Base-by-base conservation (phyloP, 2,888 invertebrate genomes). In the Drosophila helvetica region DNA sequence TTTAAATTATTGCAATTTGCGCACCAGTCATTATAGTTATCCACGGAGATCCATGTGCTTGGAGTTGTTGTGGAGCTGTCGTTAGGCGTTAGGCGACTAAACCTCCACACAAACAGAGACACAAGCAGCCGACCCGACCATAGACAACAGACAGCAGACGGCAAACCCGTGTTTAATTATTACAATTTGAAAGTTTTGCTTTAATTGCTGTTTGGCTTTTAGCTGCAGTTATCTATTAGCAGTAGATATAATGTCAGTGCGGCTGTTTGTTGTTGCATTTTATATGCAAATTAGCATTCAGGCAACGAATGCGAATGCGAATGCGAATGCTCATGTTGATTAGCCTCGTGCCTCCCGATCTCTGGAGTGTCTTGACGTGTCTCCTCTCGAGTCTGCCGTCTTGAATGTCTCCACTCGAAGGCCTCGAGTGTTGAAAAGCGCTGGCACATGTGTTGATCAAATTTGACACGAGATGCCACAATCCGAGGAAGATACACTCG, bases 1-100 rank as follows among this genome's bases (percentile, higher is more conserved):
- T 80, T 76, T 58, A 80, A 80, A 86, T 83, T 75, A 84, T 76
- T 73, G 86, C 78, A 83, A 86, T 86, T 83, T 55, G 50, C 48
- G 60, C 55, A 73, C 55, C 69, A 38, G 70, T 67, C 60, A 70
- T 72, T 81, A 67, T 59, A 57, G 48, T 42, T 54, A 67, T 64
- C 58, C 63, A 38, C 22, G 47, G 54, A 25, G 43, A n/a, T 22
- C 22, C 22, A 22, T 30, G 59, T 60, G 54, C 45, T 53, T 22
- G 3, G 5, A n/a, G 25, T 59, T 66, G 72, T 52, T 67, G 61
- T 52, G 25, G 53, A 46, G 38, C 38, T 43, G 73, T 63, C 38
- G 57, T 46, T 47, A 56, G 60, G 22, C 12, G 38, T 7, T 10
- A 43, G 55, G 8, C 6, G 30, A 30, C 10, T 6, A 30, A 18